These are phyloP conservation scores for Mormyrus hasselquistii DNA, from an alignment of 2,797 vertebrate species.

Conservation along the genomic window DNA sequence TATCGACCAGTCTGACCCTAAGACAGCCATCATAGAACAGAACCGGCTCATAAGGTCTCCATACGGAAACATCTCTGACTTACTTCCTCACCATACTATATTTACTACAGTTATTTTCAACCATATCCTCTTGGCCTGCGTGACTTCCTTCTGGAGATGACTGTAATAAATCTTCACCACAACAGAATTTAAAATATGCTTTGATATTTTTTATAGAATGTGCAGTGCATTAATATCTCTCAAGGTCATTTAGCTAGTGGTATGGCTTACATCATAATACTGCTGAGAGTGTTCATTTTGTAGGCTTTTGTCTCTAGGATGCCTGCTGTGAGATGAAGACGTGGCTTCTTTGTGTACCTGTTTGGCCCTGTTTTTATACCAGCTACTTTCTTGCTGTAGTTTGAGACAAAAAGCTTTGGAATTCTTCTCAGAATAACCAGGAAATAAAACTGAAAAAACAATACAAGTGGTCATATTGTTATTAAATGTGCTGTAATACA, in stretches of 20 bases:
- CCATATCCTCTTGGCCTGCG: background rate
- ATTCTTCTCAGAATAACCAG: background rate
- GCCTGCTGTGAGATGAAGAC: background rate
- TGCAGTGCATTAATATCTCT: background rate
- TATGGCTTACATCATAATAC: background rate
- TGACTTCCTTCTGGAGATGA: background rate
- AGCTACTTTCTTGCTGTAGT: background rate
- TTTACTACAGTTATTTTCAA: background rate
- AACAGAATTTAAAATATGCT: slow-evolving; percentile 1
- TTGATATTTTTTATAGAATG: background rate
- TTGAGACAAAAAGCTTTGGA: background rate
- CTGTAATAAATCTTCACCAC: background rate
- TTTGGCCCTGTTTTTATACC: background rate
- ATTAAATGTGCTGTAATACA: background rate
- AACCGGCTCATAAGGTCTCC: background rate
- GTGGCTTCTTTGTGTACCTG: background rate
- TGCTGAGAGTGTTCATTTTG: background rate
- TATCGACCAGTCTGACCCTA: background rate
- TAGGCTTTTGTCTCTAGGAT: background rate
- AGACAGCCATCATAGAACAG: background rate
- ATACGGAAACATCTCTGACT: background rate
- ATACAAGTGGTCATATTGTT: background rate
- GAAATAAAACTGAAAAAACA: background rate
- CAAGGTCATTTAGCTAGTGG: background rate
- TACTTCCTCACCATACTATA: background rate